Evolutionary conservation across 2,888 invertebrate genomes (phyloP).

Genomic region (Ceriagrion tenellum): DNA sequence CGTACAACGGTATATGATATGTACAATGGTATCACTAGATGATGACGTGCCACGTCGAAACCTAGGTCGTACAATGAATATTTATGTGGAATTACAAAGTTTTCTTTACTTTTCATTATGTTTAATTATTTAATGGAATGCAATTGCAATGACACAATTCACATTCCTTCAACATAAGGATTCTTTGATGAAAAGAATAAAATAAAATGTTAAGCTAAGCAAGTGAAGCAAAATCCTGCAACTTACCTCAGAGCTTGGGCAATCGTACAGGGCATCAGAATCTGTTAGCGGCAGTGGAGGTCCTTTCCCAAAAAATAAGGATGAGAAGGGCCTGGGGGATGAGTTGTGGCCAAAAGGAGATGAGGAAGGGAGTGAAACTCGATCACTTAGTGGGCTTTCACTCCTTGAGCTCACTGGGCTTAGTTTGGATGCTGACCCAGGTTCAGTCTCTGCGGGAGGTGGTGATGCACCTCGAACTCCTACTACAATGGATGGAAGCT

Average conservation of each 20-base stretch:
- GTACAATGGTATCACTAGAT: no score
- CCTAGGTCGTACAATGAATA: no score
- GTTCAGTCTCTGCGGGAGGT: constrained; percentile 34
- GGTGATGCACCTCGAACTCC: constrained; percentile 37
- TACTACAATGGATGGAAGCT: constrained; percentile 83
- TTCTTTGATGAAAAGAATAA: no score
- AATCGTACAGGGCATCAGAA: constrained; percentile 89
- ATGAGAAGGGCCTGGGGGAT: constrained; percentile 56
- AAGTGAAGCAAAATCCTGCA: no score
- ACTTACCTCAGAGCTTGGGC: constrained; percentile 85
- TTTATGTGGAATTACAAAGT: no score
- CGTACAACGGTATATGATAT: no score
- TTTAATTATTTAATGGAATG: no score
- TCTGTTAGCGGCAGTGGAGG: constrained; percentile 85
- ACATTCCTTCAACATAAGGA: no score
- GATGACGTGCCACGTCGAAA: no score
- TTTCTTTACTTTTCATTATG: no score
- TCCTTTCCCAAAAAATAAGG: constrained; percentile 68
- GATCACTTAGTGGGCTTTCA: constrained; percentile 88
- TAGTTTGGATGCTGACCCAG: constrained; percentile 74
- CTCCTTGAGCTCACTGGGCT: constrained; percentile 89
- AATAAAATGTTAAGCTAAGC: no score
- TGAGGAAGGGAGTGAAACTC: constrained; percentile 80
- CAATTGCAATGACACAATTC: no score
- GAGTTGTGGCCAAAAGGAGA: constrained; percentile 84